Conservation (phyloP, 2,113 vertebrate genomes). For the Crotophaga sulcirostris region DNA sequence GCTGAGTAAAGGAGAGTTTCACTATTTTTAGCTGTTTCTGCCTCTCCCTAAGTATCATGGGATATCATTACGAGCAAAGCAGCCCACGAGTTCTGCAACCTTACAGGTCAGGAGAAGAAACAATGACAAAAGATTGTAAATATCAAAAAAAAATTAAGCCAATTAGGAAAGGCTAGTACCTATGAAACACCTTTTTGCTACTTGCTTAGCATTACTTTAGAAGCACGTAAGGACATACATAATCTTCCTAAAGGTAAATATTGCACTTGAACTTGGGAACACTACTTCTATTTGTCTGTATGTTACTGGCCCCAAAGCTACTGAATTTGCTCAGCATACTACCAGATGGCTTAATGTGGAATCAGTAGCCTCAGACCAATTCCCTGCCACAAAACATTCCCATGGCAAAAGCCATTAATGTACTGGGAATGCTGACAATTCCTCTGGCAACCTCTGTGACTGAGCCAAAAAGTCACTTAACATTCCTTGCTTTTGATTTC, state of each 20-base stretch:
- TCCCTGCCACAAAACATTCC: neutral
- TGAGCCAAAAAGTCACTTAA: neutral
- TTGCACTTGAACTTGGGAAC: neutral
- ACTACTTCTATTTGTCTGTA: neutral
- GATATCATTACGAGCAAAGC: neutral
- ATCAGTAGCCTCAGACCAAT: neutral
- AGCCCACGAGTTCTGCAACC: neutral
- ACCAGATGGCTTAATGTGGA: neutral
- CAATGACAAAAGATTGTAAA: neutral
- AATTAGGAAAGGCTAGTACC: neutral
- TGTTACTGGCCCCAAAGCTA: neutral
- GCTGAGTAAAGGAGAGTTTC: neutral
- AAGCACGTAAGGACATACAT: neutral
- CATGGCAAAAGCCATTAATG: neutral
- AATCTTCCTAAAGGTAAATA: neutral
- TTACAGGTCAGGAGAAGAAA: neutral
- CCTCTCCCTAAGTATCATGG: neutral
- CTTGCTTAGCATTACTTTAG: neutral
- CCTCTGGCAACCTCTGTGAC: neutral
- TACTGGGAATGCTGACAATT: neutral
- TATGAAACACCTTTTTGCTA: neutral
- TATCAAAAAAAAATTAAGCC: neutral
- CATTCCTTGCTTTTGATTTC: neutral
- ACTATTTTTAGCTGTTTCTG: conserved; percentile 21
- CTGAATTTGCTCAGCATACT: neutral